Base-by-base conservation (phyloP, 2,113 vertebrate species). In the Phylloscopus trochilus region DNA sequence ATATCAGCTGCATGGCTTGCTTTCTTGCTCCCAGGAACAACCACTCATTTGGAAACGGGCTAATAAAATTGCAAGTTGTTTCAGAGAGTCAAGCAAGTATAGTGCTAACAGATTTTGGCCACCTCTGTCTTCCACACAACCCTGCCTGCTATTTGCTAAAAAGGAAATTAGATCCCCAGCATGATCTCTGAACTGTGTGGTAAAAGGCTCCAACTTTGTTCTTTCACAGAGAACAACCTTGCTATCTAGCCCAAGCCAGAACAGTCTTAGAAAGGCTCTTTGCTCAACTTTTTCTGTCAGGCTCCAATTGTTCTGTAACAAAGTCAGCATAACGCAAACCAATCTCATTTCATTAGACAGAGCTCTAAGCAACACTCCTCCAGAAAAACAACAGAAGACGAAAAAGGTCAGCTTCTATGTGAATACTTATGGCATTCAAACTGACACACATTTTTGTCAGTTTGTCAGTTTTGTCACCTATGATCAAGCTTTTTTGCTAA, bases 351-450 rank as follows among this genome's bases (percentile, higher is more conserved):
- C 51, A 82, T 87, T 90, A 91, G 52, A 18, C 9, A 70, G 26
- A 77, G 69, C 60, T 92, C 87, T 88, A 92, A 91, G 89, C 90
- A 96, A 91, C 84, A 87, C 68, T 92, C 56, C 88, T 47, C 83
- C 15, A 66, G 83, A 95, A 72, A 95, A 73, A 67, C 7, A 83
- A 76, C 41, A 55, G 26, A 92, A 80, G 60, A 79, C 55, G 31
- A 83, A 52, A 81, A 90, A 93, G 83, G 68, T 90, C 89, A 74
- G 68, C 70, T 89, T 72, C 39, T 23, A 37, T 47, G n/a, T 30
- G 63, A 33, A 85, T 94, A 86, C 79, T 92, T 51, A 89, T 2
- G 17, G 26, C 70, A 77, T 31, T 77, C 49, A 94, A 83, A 84
- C 30, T 22, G 46, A 74, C 35, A 10, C 13, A 10, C 52, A 72